A percentile compares a stretch with the other conserved stretches of the same genome.
Evolutionary conservation across 2,113 vertebrate genomes (phyloP).

Genomic region (Craseonycteris thonglongyai): DNA sequence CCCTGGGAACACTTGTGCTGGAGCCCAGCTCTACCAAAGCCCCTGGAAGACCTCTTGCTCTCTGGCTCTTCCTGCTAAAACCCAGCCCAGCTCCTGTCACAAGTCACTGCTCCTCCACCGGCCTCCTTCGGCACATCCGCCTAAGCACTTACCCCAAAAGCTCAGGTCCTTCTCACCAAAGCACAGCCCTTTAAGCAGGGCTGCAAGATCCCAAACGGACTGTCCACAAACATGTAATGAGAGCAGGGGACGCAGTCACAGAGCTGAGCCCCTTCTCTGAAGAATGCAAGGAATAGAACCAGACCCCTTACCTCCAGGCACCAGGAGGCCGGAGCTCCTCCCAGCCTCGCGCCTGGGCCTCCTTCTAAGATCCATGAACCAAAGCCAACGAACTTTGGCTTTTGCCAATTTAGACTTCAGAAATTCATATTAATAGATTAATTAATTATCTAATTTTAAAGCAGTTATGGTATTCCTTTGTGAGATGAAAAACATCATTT

Average conservation of each 20-base stretch:
- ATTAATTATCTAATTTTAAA: slow-evolving; percentile 17
- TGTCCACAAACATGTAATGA: neutral
- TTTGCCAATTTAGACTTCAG: neutral
- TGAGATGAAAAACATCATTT: slow-evolving; percentile 16
- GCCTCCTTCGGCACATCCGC: slow-evolving; percentile 20
- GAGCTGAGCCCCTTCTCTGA: neutral
- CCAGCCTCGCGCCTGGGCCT: neutral
- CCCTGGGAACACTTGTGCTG: neutral
- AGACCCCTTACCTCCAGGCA: slow-evolving; percentile 10
- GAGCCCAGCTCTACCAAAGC: neutral
- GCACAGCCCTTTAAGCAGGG: neutral
- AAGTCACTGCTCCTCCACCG: neutral
- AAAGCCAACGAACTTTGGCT: neutral
- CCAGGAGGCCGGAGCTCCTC: neutral
- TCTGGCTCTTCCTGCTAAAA: slow-evolving; percentile 27
- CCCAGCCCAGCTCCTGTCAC: neutral
- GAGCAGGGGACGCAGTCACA: neutral
- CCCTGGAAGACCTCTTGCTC: neutral
- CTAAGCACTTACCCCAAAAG: slow-evolving; percentile 31
- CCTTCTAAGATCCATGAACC: neutral
- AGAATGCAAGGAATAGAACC: neutral
- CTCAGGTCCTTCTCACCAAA: slow-evolving; percentile 24
- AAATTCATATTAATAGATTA: neutral
- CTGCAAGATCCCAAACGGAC: neutral
- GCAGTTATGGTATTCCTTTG: neutral